These are phyloP conservation scores for Perca flavescens DNA, from an alignment of 2,113 vertebrate genomes.

Conservation along the genomic window DNA sequence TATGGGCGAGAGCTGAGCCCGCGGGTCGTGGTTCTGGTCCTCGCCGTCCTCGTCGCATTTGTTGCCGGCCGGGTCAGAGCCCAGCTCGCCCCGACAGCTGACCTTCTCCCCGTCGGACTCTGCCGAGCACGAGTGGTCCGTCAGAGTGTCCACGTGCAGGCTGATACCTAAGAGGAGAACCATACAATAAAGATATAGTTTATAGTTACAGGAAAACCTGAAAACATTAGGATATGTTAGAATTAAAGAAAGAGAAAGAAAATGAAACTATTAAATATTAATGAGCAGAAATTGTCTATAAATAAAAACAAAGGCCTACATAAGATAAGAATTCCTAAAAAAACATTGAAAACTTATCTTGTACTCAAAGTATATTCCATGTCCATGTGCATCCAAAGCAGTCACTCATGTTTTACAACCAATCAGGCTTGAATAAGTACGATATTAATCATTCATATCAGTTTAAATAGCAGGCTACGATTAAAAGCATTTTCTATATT, in stretches of 20 bases:
- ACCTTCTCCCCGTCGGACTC: constrained; percentile 95
- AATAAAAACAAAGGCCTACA: neutral
- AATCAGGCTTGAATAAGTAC: neutral
- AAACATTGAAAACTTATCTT: neutral
- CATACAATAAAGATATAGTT: neutral
- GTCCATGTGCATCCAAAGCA: neutral
- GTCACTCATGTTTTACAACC: neutral
- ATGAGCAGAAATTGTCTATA: neutral
- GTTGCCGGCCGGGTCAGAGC: constrained; percentile 89
- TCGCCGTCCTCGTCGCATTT: constrained; percentile 86
- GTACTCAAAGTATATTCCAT: neutral
- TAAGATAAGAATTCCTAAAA: neutral
- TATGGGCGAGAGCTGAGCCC: constrained; percentile 85
- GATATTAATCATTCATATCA: constrained; percentile 1
- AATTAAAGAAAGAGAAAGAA: neutral
- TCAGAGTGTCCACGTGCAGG: constrained; percentile 95
- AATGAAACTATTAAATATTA: neutral
- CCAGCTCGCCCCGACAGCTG: constrained; percentile 85
- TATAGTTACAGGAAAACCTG: neutral
- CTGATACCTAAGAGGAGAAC: constrained; percentile 88
- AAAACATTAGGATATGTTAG: neutral
- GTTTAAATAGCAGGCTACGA: neutral
- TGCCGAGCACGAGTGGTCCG: constrained; percentile 96
- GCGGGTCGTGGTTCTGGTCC: constrained; percentile 83
- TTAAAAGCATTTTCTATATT: neutral